phyloP scores from a whole-genome alignment of 2,797 vertebrate species.

The Pseudochirops corinnae region DNA sequence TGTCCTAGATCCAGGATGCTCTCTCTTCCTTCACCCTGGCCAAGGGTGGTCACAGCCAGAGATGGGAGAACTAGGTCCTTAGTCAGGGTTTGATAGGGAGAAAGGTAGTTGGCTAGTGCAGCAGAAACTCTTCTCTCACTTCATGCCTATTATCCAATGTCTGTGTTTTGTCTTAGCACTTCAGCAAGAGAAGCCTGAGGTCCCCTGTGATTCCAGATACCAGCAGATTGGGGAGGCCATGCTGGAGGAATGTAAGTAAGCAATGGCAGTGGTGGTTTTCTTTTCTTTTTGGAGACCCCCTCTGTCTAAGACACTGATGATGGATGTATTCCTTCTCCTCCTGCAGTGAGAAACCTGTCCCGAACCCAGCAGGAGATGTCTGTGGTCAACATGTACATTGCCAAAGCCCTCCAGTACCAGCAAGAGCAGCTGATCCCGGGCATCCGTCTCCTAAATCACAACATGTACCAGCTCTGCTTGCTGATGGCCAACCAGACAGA shows the following conservation, averaged over 20 bases:
- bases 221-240: neutral
- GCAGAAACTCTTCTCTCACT: neutral
- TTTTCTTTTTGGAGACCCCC: neutral
- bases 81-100: neutral
- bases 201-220: neutral
- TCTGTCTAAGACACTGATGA: neutral
- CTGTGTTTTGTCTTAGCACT: neutral
- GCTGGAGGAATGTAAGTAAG: neutral
- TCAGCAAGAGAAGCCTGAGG: neutral
- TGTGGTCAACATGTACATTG: neutral
- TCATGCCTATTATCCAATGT: neutral
- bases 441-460: neutral
- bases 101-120: neutral
- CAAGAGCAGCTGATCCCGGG: neutral
- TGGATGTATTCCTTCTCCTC: neutral
- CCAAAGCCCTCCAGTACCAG: slow-evolving; percentile 13
- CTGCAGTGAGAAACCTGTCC: slow-evolving; percentile 11
- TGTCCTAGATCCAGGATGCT: neutral
- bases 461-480: neutral
- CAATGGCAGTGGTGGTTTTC: neutral
- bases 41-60: too few species aligned
- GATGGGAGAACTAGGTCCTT: too few species aligned
- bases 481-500: neutral
- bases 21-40: too few species aligned
- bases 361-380: neutral